These are phyloP conservation scores for Hippocampus zosterae DNA, from an alignment of 2,113 vertebrate species.

Conservation along the genomic window DNA sequence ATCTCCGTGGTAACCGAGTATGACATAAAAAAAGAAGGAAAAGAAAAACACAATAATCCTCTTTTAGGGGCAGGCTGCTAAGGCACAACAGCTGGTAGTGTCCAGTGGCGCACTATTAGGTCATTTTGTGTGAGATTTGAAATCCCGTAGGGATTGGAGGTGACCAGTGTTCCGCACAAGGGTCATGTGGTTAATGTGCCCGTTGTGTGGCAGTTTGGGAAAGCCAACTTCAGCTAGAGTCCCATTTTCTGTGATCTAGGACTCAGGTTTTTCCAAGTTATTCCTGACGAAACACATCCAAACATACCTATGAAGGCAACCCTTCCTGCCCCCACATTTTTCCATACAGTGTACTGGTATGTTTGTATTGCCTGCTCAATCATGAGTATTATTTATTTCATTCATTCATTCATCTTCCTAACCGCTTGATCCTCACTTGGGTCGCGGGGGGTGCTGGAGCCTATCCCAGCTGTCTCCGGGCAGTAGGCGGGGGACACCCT, in stretches of 20 bases:
- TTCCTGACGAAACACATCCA: neutral
- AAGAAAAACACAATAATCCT: slow-evolving; percentile 60
- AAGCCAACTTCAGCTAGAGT: neutral
- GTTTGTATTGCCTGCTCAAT: neutral
- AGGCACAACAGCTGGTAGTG: slow-evolving; percentile 56
- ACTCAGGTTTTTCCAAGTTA: neutral
- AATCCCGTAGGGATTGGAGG: neutral
- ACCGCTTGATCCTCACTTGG: too few relatives aligned
- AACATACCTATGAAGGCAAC: neutral
- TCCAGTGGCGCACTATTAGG: slow-evolving; percentile 18
- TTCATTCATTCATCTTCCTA: too few relatives aligned
- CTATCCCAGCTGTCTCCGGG: too few relatives aligned
- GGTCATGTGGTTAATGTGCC: neutral
- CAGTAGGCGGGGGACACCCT: too few relatives aligned
- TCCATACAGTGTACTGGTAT: neutral
- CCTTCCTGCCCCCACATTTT: neutral
- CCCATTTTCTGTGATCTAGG: neutral
- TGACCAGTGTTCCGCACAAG: neutral
- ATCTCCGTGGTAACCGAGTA: slow-evolving; percentile 40
- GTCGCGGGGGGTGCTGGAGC: too few relatives aligned
- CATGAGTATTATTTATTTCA: neutral
- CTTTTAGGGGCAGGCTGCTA: slow-evolving; percentile 42
- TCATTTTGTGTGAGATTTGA: neutral
- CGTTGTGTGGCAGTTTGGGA: neutral
- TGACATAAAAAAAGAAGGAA: slow-evolving; percentile 12